Base-by-base conservation (phyloP, 2,797 vertebrate genomes). In the Alauda arvensis region DNA sequence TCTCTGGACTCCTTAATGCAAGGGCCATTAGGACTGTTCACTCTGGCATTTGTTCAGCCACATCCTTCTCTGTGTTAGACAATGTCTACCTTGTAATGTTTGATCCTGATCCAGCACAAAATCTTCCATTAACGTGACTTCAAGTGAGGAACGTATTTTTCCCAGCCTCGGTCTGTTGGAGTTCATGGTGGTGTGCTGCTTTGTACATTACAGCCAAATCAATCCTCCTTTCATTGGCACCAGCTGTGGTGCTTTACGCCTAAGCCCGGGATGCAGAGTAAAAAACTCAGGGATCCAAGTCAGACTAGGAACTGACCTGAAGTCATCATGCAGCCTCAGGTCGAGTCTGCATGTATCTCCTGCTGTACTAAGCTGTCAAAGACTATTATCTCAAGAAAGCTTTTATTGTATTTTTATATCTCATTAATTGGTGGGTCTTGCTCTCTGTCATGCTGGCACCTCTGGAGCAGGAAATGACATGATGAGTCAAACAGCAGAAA, bases 91-190 rank as follows among this genome's bases (percentile, higher is more conserved):
- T 93, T 89, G 70, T n/a, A 65, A 5, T 51, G 71, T 94, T 78
- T 94, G 91, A 95, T 94, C 84, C 61, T 5, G 52, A 60, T 92
- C 90, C 91, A 93, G 93, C 65, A 90, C n/a, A 91, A 90, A 90
- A 87, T 91, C 79, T 63, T 87, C 90, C 77, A 65, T 70, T 90
- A 88, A 63, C 0, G 2, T 87, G 87, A 91, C 68, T 88, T 45
- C 79, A 92, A 85, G 77, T 83, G 53, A 81, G 67, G 56, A 85
- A 57, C 0, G 1, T 78, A 14, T 85, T 87, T 92, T 79, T 60
- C 70, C 63, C 18, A 0, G 52, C 70, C 53, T 76, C 4, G 11
- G 70, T 34, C 49, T 81, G 52, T 46, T 67, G 84, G 37, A 83
- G 53, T 87, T 67, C 45, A 74, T 85, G 81, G 67, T 3, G 21